Evolutionary conservation across 2,888 invertebrate species (phyloP).

Genomic region (Drosophila dives): DNA sequence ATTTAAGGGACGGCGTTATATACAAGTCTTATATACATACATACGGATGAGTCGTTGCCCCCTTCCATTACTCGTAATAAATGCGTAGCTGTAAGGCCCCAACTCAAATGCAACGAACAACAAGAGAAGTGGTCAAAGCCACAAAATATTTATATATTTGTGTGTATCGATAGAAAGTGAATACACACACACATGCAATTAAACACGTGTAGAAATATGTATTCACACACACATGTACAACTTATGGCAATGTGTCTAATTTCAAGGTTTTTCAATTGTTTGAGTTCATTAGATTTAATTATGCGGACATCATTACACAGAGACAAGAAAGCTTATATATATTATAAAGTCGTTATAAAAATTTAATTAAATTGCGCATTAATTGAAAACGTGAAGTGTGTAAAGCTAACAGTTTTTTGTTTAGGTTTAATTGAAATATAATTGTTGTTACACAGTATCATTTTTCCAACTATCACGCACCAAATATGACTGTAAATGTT

Average conservation of each 20-base stretch:
- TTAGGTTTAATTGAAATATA: background rate
- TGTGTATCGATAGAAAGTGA: constrained; percentile 10
- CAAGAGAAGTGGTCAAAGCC: constrained; percentile 4
- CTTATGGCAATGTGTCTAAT: background rate
- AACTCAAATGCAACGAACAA: constrained; percentile 1
- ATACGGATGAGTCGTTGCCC: background rate
- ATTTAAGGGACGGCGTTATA: constrained; percentile 38
- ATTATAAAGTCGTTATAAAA: background rate
- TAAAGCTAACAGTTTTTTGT: background rate
- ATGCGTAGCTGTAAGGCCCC: constrained; percentile 10
- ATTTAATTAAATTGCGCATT: constrained; percentile 8
- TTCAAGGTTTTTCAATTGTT: constrained; percentile 5
- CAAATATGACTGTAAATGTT: background rate
- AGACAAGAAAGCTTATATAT: background rate
- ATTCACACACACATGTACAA: background rate
- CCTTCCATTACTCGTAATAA: background rate
- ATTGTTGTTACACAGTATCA: background rate
- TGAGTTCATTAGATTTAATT: background rate
- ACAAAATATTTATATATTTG: constrained; percentile 1
- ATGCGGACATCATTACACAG: constrained; percentile 2
- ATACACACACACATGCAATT: constrained; percentile 1
- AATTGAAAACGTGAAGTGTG: background rate
- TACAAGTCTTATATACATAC: constrained; percentile 9
- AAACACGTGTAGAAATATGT: constrained; percentile 3
- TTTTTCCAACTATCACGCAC: background rate